Base-by-base conservation (phyloP, 2,113 vertebrate species). In the Rhinogobius similis region DNA sequence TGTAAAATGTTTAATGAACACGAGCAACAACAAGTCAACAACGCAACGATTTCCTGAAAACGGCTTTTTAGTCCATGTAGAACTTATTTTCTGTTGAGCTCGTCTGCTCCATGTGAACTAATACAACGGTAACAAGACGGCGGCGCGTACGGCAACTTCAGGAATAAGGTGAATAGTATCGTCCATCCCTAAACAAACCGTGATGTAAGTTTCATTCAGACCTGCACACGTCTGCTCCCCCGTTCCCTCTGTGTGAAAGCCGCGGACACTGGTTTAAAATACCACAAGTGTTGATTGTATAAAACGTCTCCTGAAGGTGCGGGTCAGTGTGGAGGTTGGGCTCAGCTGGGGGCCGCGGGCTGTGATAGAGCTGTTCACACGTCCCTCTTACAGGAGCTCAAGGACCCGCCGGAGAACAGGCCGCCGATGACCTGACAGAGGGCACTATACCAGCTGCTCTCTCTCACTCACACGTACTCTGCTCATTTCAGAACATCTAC, bases 291-390 rank as follows among this genome's bases (percentile, higher is more conserved):
- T 20, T 44, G 3, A 36, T 59, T 73, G 32, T 52, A 7, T 27
- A 11, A 48, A 32, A 24, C 32, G 18, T 27, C 13, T 58, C 14
- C 14, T 58, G 7, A 44, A 75, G 66, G 50, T 11, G 29, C 36
- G 21, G 52, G 23, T 62, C 68, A 63, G 50, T 44, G 18, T n/a
- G 70, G 62, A 70, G 76, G 71, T 89, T 76, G 75, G 50, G 61
- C 75, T 43, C 85, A 83, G 82, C 82, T 83, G 79, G 32, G 73
- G 70, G 79, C 80, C 46, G 20, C 26, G n/a, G 78, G 81, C 83
- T 80, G 75, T 77, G 88, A 91, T 90, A 75, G 84, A 81, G 74
- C 78, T 90, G 84, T 87, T 91, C 86, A 88, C 89, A 91, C 82
- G 26, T 90, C 62, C 53, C 50, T 55, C 52, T 55, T 26, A 55